phyloP scores from a whole-genome alignment of 2,113 vertebrate genomes.

The Thunnus maccoyii region DNA sequence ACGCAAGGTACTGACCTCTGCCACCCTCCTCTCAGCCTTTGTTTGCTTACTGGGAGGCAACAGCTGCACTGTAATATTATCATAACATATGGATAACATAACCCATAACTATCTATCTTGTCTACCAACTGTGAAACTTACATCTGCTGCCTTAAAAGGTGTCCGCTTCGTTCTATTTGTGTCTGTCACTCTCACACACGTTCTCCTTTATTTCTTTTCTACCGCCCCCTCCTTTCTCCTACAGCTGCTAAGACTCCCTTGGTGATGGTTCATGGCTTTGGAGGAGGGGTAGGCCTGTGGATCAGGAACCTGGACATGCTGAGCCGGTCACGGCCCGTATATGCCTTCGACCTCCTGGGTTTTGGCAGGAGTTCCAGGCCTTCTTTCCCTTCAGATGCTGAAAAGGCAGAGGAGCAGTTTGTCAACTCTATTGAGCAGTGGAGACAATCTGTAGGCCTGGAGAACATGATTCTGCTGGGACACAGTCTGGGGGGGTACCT shows the following conservation, averaged over 20 bases:
- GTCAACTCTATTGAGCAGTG: constrained; percentile 90
- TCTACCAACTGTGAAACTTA: no score
- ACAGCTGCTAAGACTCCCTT: constrained; percentile 85
- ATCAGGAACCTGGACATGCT: constrained; percentile 90
- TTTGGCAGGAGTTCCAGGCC: constrained; percentile 93
- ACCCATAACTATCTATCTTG: no score
- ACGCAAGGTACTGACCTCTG: constrained; percentile 58
- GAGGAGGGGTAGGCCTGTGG: constrained; percentile 92
- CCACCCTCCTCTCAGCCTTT: background rate
- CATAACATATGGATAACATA: background rate
- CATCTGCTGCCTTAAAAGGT: no score
- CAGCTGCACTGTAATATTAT: background rate
- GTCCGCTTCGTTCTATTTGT: no score
- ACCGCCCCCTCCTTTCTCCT: background rate
- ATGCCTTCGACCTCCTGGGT: constrained; percentile 91
- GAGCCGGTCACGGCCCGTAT: constrained; percentile 82
- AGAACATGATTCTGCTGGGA: constrained; percentile 89
- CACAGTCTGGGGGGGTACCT: constrained; percentile 89
- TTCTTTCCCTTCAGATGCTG: constrained; percentile 85
- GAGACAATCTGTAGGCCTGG: constrained; percentile 86
- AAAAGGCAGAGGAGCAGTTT: constrained; percentile 89
- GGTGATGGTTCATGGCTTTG: constrained; percentile 94
- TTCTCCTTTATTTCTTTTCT: background rate
- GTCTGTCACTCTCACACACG: no score
- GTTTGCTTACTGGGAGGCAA: constrained; percentile 9